These are phyloP conservation scores for Bombus sylvicola DNA, from an alignment of 1,140 invertebrate genomes.

Conservation along the genomic window DNA sequence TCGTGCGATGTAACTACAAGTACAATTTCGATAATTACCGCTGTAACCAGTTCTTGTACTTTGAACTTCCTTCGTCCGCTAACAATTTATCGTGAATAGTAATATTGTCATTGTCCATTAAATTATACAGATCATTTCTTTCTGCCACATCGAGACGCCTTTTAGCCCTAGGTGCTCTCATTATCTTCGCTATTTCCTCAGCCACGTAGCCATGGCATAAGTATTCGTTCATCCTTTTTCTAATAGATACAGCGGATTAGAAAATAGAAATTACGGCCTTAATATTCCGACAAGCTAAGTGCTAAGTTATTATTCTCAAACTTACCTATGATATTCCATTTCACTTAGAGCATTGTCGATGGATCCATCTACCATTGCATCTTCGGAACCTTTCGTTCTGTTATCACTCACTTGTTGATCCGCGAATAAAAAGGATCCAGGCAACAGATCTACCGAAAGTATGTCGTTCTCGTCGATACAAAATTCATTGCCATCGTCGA, in stretches of 20 bases:
- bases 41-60: slow-evolving; percentile 87
- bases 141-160: slow-evolving; percentile 80
- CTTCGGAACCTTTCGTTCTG: slow-evolving; percentile 28
- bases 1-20: not conserved
- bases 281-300: too few relatives aligned
- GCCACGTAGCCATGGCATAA: slow-evolving; percentile 87
- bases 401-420: slow-evolving; percentile 65
- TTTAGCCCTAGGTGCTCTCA: slow-evolving; percentile 81
- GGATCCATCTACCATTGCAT: slow-evolving; percentile 80
- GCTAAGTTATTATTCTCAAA: not conserved
- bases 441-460: slow-evolving; percentile 85
- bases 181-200: slow-evolving; percentile 86
- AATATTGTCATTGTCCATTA: slow-evolving; percentile 70
- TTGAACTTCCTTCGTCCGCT: slow-evolving; percentile 86
- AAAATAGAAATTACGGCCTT: not conserved
- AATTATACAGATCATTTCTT: slow-evolving; percentile 59
- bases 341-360: slow-evolving; percentile 84
- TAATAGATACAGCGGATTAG: slow-evolving; percentile 64
- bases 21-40: slow-evolving; percentile 80
- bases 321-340: slow-evolving; percentile 86
- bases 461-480: slow-evolving; percentile 85
- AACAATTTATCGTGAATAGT: slow-evolving; percentile 83
- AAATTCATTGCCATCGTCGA: slow-evolving; percentile 79
- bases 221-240: slow-evolving; percentile 89
- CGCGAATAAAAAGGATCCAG: slow-evolving; percentile 83